A percentile compares a stretch with the other conserved stretches of the same genome.
Evolutionary conservation across 1,140 invertebrate species (phyloP).

Genomic region (Andricus grossulariae): DNA sequence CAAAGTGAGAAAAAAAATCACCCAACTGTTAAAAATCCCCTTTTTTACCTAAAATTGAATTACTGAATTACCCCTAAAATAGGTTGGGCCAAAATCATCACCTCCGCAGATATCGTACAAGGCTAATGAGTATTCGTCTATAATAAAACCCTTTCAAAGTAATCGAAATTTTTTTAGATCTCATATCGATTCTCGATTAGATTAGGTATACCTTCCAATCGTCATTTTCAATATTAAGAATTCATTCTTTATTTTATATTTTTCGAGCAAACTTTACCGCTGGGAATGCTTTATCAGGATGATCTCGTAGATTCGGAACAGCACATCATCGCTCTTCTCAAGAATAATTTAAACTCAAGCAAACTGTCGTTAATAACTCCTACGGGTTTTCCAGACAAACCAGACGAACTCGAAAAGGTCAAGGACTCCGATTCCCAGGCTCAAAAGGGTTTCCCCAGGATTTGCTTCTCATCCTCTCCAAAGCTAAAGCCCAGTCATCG

Average conservation of each 20-base stretch:
- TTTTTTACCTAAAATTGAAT: too few relatives aligned
- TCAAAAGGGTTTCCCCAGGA: not conserved
- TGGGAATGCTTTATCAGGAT: not conserved
- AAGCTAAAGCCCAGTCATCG: not conserved
- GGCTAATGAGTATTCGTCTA: not conserved
- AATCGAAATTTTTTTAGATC: not conserved
- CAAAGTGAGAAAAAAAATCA: too few relatives aligned
- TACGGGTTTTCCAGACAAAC: not conserved
- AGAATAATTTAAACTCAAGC: conserved; percentile 37
- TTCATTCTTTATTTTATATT: too few relatives aligned
- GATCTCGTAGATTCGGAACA: not conserved
- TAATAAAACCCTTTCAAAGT: not conserved
- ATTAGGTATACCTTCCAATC: too few relatives aligned
- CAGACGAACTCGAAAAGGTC: not conserved
- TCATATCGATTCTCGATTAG: conserved; percentile 5
- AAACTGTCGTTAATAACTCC: conserved; percentile 41
- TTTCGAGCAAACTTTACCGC: not conserved
- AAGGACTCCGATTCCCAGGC: not conserved
- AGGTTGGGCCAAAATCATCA: not conserved
- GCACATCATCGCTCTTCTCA: conserved; percentile 36
- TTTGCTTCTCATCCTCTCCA: not conserved
- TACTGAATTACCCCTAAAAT: not conserved
- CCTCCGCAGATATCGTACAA: not conserved
- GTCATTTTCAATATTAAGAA: too few relatives aligned
- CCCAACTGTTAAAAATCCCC: too few relatives aligned